phyloP scores from a whole-genome alignment of 2,888 invertebrate species.

The Torymus texanus region DNA sequence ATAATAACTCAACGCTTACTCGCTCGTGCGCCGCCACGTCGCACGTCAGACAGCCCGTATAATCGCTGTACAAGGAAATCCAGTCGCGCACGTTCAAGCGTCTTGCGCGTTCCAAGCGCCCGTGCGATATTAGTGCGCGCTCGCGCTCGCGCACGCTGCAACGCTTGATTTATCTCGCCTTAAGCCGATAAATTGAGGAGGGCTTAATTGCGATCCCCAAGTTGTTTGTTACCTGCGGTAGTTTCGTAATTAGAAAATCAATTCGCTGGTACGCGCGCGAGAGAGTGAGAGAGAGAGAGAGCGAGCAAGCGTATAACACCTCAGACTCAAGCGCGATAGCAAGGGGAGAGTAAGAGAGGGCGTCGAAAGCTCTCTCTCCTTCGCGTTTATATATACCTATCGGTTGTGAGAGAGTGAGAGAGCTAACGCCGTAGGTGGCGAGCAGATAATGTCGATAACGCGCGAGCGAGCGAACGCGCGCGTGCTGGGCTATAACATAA shows the following conservation, averaged over 20 bases:
- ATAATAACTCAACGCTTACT: slow-evolving; percentile 59
- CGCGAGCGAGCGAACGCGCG: slow-evolving; percentile 49
- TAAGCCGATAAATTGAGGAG: slow-evolving; percentile 54
- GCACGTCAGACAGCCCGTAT: background rate
- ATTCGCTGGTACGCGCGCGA: slow-evolving; percentile 18
- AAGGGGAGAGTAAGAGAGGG: background rate
- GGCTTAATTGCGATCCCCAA: slow-evolving; percentile 54
- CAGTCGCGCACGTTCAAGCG: slow-evolving; percentile 22
- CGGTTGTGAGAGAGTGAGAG: too few relatives aligned
- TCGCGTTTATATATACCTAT: background rate
- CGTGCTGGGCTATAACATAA: slow-evolving; percentile 48
- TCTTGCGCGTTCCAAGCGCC: background rate
- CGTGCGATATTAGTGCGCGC: slow-evolving; percentile 46
- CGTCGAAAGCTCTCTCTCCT: slow-evolving; percentile 42
- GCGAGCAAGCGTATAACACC: background rate
- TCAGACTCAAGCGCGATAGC: too few relatives aligned
- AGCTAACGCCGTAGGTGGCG: slow-evolving; percentile 51
- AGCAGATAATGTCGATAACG: slow-evolving; percentile 56
- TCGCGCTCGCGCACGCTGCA: background rate
- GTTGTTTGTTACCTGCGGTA: slow-evolving; percentile 56
- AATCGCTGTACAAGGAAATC: slow-evolving; percentile 46
- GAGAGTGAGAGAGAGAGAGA: background rate
- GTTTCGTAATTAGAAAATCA: slow-evolving; percentile 56
- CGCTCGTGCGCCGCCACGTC: background rate
- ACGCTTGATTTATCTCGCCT: slow-evolving; percentile 55